Conservation (phyloP, 2,797 vertebrate genomes). For the Eulemur coronatus region DNA sequence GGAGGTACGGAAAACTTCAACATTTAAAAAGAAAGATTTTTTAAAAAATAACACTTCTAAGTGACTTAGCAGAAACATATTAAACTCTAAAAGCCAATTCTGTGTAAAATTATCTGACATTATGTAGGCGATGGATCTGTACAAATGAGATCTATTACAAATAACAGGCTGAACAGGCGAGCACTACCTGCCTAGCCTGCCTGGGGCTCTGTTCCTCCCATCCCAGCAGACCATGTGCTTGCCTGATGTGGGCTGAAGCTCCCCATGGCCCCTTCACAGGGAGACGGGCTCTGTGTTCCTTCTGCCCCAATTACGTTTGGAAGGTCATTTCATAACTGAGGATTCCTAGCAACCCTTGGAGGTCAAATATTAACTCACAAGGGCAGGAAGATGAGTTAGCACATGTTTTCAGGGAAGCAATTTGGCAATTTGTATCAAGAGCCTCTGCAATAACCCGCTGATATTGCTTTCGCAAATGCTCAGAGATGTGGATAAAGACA, state of each 20-base stretch:
- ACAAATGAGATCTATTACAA: slow-evolving; percentile 44
- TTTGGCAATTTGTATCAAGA: neutral
- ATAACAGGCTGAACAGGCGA: slow-evolving; percentile 11
- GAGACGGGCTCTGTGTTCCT: neutral
- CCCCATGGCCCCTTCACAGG: neutral
- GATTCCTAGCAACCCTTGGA: neutral
- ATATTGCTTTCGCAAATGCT: neutral
- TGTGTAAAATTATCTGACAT: slow-evolving; percentile 23
- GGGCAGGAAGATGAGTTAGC: neutral
- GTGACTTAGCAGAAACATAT: slow-evolving; percentile 11
- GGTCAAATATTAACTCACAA: slow-evolving; percentile 3
- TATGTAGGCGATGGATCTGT: slow-evolving; percentile 13
- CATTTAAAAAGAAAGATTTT: neutral
- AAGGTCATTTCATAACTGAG: neutral
- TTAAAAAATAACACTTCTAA: neutral
- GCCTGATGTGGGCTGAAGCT: neutral
- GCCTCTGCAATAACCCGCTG: neutral
- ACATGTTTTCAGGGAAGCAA: neutral
- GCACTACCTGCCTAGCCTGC: neutral
- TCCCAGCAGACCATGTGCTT: neutral
- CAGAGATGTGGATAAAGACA: neutral
- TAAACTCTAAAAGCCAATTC: slow-evolving; percentile 45
- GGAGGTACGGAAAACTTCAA: neutral
- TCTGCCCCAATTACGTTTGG: neutral
- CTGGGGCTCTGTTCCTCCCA: neutral